Conservation (phyloP, 2,113 vertebrate species). For the Seriola rivoliana region DNA sequence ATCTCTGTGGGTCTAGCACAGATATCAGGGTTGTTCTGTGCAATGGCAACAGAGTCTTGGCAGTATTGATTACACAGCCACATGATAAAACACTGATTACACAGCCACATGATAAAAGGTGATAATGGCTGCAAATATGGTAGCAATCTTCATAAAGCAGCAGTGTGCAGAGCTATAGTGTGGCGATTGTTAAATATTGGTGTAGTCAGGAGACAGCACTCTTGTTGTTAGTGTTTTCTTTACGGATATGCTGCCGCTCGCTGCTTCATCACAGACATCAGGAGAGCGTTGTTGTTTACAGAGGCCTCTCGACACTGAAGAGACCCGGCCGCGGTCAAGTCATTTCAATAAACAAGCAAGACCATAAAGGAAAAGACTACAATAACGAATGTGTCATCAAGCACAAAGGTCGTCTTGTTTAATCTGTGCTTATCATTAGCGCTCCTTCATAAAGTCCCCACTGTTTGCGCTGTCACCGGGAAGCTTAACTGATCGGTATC, state of each 20-base stretch:
- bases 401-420: conserved; percentile 58
- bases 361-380: conserved; percentile 29
- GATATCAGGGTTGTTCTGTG: no score
- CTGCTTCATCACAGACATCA: no score
- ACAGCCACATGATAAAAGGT: background rate
- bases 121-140: no score
- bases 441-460: conserved; percentile 23
- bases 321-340: background rate
- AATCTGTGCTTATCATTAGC: conserved; percentile 51
- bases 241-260: background rate
- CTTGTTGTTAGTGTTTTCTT: background rate
- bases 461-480: conserved; percentile 43
- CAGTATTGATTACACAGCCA: no score
- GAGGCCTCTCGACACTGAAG: background rate
- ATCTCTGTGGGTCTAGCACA: no score
- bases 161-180: no score
- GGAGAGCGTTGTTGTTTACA: background rate
- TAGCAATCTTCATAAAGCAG: no score
- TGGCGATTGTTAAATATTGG: no score
- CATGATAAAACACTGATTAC: background rate
- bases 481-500: background rate
- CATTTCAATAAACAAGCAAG: conserved; percentile 8
- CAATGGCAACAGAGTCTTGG: no score
- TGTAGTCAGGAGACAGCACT: no score
- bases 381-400: background rate